These are phyloP conservation scores for Syngnathus scovelli DNA, from an alignment of 2,113 vertebrate species.

Conservation along the genomic window DNA sequence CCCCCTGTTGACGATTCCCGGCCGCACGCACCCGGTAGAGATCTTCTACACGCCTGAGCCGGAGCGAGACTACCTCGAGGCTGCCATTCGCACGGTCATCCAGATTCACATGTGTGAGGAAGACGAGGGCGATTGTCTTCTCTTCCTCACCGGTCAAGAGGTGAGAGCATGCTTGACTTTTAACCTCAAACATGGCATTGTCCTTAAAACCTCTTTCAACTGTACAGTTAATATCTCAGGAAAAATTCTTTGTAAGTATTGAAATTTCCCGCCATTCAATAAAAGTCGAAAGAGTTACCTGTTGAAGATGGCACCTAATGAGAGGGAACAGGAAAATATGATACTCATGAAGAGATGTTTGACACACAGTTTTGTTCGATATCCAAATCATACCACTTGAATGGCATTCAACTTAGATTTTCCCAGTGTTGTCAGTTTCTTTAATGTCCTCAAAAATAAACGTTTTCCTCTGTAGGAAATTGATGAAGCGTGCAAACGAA, in stretches of 20 bases:
- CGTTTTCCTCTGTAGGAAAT: constrained; percentile 79
- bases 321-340: background rate
- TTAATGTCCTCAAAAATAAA: background rate
- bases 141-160: constrained; percentile 98
- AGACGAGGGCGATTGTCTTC: constrained; percentile 91
- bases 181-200: background rate
- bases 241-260: background rate
- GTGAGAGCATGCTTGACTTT: constrained; percentile 58
- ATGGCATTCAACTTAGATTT: too few relatives aligned
- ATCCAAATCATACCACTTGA: too few relatives aligned
- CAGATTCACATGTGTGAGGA: constrained; percentile 99
- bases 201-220: background rate
- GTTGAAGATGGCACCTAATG: background rate
- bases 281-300: background rate
- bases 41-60: constrained; percentile 99
- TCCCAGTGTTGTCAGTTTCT: background rate
- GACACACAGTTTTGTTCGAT: too few relatives aligned
- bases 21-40: constrained; percentile 96
- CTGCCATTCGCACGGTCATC: constrained; percentile 96
- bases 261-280: background rate
- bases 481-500: constrained; percentile 97
- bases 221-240: background rate
- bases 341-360: too few relatives aligned
- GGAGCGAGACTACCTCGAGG: constrained; percentile 96
- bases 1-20: constrained; percentile 94